Conservation (phyloP, 2,888 invertebrate species). For the Tolmerus cingulatus region DNA sequence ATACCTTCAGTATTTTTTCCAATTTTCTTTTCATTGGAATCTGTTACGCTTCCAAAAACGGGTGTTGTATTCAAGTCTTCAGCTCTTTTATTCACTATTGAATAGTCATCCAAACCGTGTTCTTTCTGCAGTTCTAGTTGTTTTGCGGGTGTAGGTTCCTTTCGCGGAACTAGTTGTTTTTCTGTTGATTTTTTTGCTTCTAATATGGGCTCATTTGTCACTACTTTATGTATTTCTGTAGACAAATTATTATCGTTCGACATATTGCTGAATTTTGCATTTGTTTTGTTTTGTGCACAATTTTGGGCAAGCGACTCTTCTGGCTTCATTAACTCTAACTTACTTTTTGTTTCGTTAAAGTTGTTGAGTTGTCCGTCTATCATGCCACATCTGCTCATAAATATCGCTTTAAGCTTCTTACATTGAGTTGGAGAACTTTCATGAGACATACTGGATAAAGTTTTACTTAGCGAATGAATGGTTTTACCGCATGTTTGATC, state of each 20-base stretch:
- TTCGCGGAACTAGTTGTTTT: too few species aligned
- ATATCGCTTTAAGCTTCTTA: background rate
- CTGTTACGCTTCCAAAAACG: too few species aligned
- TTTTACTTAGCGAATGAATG: background rate
- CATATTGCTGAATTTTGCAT: background rate
- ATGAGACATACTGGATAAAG: background rate
- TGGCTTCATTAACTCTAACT: background rate
- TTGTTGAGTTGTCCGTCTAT: too few species aligned
- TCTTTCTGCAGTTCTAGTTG: too few species aligned
- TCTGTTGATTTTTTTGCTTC: background rate
- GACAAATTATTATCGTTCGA: background rate
- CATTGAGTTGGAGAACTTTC: background rate
- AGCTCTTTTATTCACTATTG: too few species aligned
- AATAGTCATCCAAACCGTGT: too few species aligned
- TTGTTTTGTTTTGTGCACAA: background rate
- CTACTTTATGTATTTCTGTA: background rate
- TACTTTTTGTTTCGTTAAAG: background rate
- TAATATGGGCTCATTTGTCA: background rate
- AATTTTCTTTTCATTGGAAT: too few species aligned
- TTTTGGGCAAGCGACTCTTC: background rate
- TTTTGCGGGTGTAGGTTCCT: too few species aligned
- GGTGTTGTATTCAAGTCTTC: too few species aligned
- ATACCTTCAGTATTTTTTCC: too few species aligned
- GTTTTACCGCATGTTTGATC: background rate
- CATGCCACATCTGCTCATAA: background rate